Conservation (phyloP, 2,113 vertebrate species). For the Sylvia atricapilla region DNA sequence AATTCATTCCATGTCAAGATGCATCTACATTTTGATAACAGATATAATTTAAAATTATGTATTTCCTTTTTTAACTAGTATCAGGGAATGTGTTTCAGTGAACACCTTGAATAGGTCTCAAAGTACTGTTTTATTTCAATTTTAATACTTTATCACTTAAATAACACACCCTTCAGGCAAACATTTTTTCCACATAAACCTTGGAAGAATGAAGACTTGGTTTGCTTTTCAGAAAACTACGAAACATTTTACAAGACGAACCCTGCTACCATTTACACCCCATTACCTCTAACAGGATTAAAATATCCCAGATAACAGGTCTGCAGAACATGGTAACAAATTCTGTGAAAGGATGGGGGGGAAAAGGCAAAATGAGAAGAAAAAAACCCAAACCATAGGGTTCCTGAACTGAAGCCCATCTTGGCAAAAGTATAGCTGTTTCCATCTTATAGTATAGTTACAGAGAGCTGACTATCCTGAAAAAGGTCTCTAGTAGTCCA, state of each 20-base stretch:
- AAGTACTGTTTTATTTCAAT: background rate
- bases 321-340: background rate
- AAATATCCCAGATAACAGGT: background rate
- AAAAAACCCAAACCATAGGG: background rate
- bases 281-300: background rate
- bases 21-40: background rate
- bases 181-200: background rate
- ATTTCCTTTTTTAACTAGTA: background rate
- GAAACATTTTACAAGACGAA: background rate
- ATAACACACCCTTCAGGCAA: background rate
- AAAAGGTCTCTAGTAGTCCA: background rate
- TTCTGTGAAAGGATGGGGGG: background rate
- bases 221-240: background rate
- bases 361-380: accelerated
- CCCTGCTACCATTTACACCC: background rate
- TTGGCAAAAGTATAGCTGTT: background rate
- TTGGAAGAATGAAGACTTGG: background rate
- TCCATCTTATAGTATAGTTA: background rate
- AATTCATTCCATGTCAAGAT: background rate
- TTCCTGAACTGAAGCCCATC: background rate
- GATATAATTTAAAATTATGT: background rate
- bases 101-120: background rate
- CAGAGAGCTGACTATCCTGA: background rate
- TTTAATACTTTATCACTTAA: background rate
- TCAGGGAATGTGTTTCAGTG: background rate